Evolutionary conservation across 2,888 invertebrate species (phyloP).

Genomic region (Thereva nobilitata): DNA sequence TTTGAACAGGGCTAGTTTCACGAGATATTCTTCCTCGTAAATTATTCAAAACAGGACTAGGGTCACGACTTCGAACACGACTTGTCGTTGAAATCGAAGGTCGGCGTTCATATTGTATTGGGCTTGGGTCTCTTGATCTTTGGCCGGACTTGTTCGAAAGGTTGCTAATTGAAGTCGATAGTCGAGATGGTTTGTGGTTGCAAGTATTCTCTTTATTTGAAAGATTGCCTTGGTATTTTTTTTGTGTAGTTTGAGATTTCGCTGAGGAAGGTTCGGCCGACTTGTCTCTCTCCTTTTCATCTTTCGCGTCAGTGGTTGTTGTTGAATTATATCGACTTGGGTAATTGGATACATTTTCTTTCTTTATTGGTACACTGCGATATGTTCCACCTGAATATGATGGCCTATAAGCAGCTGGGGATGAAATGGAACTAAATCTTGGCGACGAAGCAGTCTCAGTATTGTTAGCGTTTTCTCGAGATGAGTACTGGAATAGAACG

Average conservation of each 20-base stretch:
- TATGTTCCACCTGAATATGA: conserved; percentile 58
- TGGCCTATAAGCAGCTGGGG: conserved; percentile 56
- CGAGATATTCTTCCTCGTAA: conserved; percentile 40
- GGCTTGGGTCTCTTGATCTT: conserved; percentile 63
- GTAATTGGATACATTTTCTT: conserved; percentile 51
- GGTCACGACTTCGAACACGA: conserved; percentile 55
- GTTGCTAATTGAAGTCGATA: conserved; percentile 44
- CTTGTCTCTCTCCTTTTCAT: conserved; percentile 44
- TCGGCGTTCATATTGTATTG: conserved; percentile 56
- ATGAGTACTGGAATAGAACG: conserved; percentile 49
- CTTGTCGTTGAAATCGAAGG: conserved; percentile 47
- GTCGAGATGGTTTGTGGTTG: conserved; percentile 27
- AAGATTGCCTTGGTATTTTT: conserved; percentile 29
- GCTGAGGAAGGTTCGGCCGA: conserved; percentile 43
- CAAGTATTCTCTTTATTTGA: conserved; percentile 36
- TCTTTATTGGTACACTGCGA: conserved; percentile 50
- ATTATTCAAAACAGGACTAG: conserved; percentile 60
- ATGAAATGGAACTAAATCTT: conserved; percentile 52
- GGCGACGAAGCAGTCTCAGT: conserved; percentile 39
- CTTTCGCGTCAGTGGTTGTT: conserved; percentile 41
- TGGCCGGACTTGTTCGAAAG: conserved; percentile 50
- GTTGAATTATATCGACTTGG: conserved; percentile 51
- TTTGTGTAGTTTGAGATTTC: conserved; percentile 20
- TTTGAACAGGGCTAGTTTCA: not conserved
- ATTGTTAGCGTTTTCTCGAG: conserved; percentile 50